A percentile compares a stretch with the other conserved stretches of the same genome.
Conservation (phyloP, 2,888 invertebrate genomes). For the Liopterus haemorrhoidalis region DNA sequence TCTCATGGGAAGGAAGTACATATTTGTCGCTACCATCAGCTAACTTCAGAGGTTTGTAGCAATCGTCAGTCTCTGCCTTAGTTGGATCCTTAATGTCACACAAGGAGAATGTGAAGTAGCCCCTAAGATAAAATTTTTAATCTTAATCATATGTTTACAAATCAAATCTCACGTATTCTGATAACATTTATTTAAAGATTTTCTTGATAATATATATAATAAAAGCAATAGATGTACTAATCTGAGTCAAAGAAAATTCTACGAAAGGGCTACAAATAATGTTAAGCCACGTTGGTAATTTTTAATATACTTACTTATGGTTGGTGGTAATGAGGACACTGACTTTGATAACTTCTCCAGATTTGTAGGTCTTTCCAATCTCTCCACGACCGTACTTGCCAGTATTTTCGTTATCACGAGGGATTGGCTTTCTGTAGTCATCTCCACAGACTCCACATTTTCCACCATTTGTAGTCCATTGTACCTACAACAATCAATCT, state of each 20-base stretch:
- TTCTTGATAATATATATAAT: too few species aligned
- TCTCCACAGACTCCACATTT: constrained; percentile 41
- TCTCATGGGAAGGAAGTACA: constrained; percentile 25
- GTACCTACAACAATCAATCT: constrained; percentile 30
- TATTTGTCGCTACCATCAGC: constrained; percentile 32
- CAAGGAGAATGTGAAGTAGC: constrained; percentile 8
- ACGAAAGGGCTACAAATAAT: too few species aligned
- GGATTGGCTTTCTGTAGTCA: constrained; percentile 38
- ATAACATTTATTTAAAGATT: too few species aligned
- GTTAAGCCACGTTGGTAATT: too few species aligned
- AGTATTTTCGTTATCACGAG: constrained; percentile 44
- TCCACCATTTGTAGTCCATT: constrained; percentile 30
- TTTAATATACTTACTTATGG: too few species aligned
- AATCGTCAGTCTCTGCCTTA: constrained; percentile 35
- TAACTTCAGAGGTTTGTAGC: constrained; percentile 33
- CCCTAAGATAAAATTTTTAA: too few species aligned
- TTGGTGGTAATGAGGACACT: constrained; percentile 43
- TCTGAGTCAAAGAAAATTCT: too few species aligned
- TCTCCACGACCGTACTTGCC: constrained; percentile 46
- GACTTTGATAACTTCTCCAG: constrained; percentile 39
- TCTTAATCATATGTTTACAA: too few species aligned
- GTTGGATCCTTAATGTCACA: constrained; percentile 19
- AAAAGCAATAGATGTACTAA: too few species aligned
- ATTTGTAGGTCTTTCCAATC: constrained; percentile 40
- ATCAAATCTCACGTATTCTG: too few species aligned